These are phyloP conservation scores for Halcyon malimbica DNA, from an alignment of 2,113 vertebrate species.

Conservation along the genomic window DNA sequence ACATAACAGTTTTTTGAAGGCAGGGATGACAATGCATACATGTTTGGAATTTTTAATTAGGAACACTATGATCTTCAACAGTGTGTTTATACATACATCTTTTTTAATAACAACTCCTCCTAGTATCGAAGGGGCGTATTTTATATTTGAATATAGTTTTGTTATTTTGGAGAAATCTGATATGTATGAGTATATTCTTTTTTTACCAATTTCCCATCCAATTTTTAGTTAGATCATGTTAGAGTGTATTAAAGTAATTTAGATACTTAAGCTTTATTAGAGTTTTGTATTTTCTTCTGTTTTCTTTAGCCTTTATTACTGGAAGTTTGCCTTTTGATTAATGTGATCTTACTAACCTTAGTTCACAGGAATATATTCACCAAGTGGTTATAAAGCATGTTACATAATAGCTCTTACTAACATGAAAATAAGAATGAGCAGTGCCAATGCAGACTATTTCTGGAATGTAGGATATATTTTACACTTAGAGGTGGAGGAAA, in stretches of 20 bases:
- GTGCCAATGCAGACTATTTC: neutral
- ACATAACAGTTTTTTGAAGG: neutral
- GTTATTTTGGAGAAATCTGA: neutral
- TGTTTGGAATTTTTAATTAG: neutral
- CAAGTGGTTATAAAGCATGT: neutral
- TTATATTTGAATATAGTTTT: neutral
- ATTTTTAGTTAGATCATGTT: neutral
- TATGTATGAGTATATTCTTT: neutral
- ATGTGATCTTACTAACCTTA: neutral
- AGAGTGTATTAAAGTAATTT: neutral
- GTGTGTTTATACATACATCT: neutral
- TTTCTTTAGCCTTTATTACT: neutral
- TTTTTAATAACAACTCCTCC: neutral
- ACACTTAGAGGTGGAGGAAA: neutral
- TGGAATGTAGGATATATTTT: neutral
- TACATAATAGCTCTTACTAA: neutral
- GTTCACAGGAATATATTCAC: neutral
- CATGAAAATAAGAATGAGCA: neutral
- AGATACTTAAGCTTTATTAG: neutral
- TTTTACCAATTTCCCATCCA: neutral
- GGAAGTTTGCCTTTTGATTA: neutral
- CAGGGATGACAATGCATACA: neutral
- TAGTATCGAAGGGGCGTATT: neutral
- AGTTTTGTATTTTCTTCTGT: neutral
- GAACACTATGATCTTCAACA: neutral